Percentiles rank a stretch among this genome's conserved stretches.
phyloP scores from a whole-genome alignment of 2,113 vertebrate species.

The Lontra canadensis region DNA sequence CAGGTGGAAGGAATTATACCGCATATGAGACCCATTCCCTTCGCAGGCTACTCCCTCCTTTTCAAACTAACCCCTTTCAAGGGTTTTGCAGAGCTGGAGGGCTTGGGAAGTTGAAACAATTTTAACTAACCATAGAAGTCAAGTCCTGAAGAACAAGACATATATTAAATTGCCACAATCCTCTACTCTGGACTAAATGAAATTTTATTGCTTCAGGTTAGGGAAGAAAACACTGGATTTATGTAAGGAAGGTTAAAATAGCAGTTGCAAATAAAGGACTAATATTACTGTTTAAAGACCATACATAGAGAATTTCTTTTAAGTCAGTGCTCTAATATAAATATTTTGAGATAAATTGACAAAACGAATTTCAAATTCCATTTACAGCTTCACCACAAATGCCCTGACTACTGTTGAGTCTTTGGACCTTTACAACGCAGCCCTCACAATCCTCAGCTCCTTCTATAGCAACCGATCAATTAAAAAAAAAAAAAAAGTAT shows the following conservation, averaged over 20 bases:
- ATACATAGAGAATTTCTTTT: constrained; percentile 25
- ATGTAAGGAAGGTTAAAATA: constrained; percentile 33
- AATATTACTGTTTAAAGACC: constrained; percentile 34
- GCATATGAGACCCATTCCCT: neutral
- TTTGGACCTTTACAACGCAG: neutral
- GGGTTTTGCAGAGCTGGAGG: neutral
- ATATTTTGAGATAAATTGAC: constrained; percentile 7
- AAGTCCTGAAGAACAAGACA: constrained; percentile 2
- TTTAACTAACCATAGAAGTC: neutral
- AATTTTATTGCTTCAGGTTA: constrained; percentile 16
- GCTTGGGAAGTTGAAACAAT: constrained; percentile 12
- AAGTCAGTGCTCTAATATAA: neutral
- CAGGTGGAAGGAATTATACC: neutral
- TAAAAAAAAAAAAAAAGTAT: neutral
- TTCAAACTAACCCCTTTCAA: constrained; percentile 8
- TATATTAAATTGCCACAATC: neutral
- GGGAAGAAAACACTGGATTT: constrained; percentile 36
- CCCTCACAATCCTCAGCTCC: neutral
- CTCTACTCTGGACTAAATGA: constrained; percentile 21
- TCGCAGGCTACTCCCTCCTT: neutral
- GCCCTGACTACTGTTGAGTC: neutral
- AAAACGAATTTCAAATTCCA: neutral
- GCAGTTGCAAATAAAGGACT: neutral
- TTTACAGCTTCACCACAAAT: neutral
- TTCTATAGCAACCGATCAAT: neutral